phyloP scores from a whole-genome alignment of 2,113 vertebrate species.

The Hymenochirus boettgeri region DNA sequence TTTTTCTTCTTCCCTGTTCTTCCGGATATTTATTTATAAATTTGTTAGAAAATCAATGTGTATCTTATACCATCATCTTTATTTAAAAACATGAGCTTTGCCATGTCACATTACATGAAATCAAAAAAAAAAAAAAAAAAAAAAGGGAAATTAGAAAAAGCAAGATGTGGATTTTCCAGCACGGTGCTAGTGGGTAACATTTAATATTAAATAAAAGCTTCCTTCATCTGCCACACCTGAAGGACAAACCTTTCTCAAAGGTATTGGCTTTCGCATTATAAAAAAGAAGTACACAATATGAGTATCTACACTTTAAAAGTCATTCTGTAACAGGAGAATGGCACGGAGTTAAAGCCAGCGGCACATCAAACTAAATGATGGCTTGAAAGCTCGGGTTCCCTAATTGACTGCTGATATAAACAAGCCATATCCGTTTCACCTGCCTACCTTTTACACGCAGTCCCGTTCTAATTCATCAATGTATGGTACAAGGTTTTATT shows the following conservation, averaged over 20 bases:
- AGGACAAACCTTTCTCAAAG: conserved; percentile 54
- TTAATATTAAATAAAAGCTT: conserved; percentile 46
- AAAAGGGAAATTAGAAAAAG: no score
- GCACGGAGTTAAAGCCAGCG: conserved; percentile 35
- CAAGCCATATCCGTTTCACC: conserved; percentile 8
- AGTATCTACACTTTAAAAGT: conserved; percentile 43
- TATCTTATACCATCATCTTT: no score
- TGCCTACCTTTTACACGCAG: no score
- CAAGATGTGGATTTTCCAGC: conserved; percentile 31
- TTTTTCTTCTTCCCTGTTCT: no score
- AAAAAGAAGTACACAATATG: conserved; percentile 44
- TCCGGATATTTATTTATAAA: no score
- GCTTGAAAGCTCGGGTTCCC: conserved; percentile 17
- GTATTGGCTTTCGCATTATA: conserved; percentile 49
- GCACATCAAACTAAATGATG: conserved; percentile 22
- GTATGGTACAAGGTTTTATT: no score
- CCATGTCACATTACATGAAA: no score
- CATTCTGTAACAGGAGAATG: conserved; percentile 38
- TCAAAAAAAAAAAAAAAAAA: no score
- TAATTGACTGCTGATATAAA: conserved; percentile 26
- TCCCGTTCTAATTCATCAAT: no score
- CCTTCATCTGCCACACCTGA: conserved; percentile 45
- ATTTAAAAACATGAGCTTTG: no score
- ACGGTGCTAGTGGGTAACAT: conserved; percentile 36
- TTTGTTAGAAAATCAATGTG: no score